phyloP scores from a whole-genome alignment of 1,140 invertebrate species.

The Chionoecetes opilio region DNA sequence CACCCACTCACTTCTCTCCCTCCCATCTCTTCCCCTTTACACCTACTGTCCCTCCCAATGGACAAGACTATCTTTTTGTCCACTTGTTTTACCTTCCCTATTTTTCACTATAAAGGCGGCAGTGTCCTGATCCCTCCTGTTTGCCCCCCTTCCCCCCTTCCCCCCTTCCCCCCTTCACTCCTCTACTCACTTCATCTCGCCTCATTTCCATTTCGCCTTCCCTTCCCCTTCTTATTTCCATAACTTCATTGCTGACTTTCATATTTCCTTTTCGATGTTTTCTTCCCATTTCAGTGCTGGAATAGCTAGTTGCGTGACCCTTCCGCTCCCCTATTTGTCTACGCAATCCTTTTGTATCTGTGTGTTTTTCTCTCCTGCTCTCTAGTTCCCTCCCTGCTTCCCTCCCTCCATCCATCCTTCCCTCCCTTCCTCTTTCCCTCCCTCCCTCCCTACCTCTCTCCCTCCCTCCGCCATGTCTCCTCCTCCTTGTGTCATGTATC shows the following conservation, averaged over 20 bases:
- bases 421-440: background rate
- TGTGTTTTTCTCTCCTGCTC: background rate
- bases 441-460: too few relatives aligned
- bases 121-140: background rate
- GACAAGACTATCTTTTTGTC: background rate
- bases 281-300: background rate
- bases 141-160: background rate
- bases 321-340: slow-evolving; percentile 13
- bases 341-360: background rate
- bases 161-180: background rate
- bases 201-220: slow-evolving; percentile 28
- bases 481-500: too few relatives aligned
- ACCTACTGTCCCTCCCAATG: background rate
- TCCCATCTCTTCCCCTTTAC: too few relatives aligned
- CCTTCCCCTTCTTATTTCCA: slow-evolving; percentile 28
- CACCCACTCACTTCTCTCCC: too few relatives aligned
- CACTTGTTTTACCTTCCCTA: background rate
- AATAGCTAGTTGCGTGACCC: background rate
- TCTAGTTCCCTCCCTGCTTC: too few relatives aligned
- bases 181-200: background rate
- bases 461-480: too few relatives aligned
- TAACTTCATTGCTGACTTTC: slow-evolving; percentile 29
- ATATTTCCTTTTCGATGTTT: slow-evolving; percentile 30
- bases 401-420: background rate
- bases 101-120: background rate